Evolutionary conservation across 1,140 invertebrate species (phyloP).

Genomic region (Heliconius hewitsoni): DNA sequence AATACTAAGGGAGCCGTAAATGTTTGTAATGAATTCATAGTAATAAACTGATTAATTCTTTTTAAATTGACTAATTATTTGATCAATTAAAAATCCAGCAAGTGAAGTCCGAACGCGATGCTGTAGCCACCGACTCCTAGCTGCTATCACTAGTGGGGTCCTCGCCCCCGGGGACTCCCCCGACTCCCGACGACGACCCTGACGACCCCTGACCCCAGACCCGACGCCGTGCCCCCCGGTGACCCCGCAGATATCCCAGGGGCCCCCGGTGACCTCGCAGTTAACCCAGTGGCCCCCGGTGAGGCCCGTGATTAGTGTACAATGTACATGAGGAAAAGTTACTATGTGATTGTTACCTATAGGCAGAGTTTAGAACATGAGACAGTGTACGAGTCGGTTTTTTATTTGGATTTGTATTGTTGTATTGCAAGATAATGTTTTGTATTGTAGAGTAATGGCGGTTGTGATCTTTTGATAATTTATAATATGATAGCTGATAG

Average conservation of each 20-base stretch:
- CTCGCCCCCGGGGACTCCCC: slow-evolving; percentile 24
- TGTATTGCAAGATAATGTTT: background rate
- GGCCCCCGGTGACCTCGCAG: background rate
- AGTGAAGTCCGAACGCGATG: slow-evolving; percentile 73
- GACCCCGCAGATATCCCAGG: background rate
- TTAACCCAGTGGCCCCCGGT: background rate
- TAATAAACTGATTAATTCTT: too few species aligned
- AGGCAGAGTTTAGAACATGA: background rate
- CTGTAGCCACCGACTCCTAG: slow-evolving; percentile 73
- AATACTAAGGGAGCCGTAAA: too few species aligned
- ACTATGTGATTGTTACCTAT: slow-evolving; percentile 11
- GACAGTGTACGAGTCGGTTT: background rate
- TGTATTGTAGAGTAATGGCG: background rate
- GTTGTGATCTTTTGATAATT: background rate
- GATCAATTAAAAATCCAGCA: slow-evolving; percentile 42
- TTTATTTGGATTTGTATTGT: background rate
- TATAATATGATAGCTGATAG: too few species aligned
- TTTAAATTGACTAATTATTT: background rate
- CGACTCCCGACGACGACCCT: background rate
- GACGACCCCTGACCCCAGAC: background rate
- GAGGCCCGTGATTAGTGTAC: background rate
- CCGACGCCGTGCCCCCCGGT: background rate
- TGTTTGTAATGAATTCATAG: too few species aligned
- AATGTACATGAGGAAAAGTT: background rate
- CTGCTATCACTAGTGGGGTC: slow-evolving; percentile 55